A percentile compares a stretch with the other conserved stretches of the same genome.
Evolutionary conservation across 2,888 invertebrate species (phyloP).

Genomic region (Dolomedes plantarius): DNA sequence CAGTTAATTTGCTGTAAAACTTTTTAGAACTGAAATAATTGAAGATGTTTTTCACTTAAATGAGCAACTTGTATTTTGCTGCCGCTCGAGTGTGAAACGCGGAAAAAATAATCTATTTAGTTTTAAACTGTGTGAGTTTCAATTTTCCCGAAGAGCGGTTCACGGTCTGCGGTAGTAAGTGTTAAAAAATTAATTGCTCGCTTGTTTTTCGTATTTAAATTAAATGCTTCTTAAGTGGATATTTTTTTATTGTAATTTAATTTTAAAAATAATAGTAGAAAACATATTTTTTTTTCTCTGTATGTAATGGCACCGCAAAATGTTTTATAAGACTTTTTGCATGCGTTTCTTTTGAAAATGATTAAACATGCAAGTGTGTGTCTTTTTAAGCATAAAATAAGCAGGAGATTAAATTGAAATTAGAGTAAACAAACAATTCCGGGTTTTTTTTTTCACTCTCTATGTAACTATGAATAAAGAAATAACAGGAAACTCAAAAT

Average conservation of each 20-base stretch:
- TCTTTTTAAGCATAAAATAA: too few species aligned
- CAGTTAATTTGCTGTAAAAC: slow-evolving; percentile 46
- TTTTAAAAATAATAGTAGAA: not conserved
- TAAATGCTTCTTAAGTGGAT: not conserved
- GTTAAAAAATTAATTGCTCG: not conserved
- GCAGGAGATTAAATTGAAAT: too few species aligned
- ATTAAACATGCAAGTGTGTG: too few species aligned
- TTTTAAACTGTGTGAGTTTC: not conserved
- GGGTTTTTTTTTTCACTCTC: too few species aligned
- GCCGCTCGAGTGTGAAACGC: not conserved
- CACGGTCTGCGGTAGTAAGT: not conserved
- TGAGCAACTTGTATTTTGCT: not conserved
- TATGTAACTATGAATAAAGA: too few species aligned
- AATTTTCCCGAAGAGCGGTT: not conserved
- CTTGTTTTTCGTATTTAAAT: not conserved
- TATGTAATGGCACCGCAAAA: not conserved
- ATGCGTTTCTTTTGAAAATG: too few species aligned
- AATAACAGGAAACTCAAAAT: too few species aligned
- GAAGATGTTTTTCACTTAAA: slow-evolving; percentile 16
- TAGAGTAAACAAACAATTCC: too few species aligned
- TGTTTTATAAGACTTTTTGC: not conserved
- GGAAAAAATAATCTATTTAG: not conserved
- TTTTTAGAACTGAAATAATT: slow-evolving; percentile 5
- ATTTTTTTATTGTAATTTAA: not conserved
- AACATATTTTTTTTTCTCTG: not conserved